These are phyloP conservation scores for Barbus barbus DNA, from an alignment of 2,113 vertebrate genomes.

Conservation along the genomic window DNA sequence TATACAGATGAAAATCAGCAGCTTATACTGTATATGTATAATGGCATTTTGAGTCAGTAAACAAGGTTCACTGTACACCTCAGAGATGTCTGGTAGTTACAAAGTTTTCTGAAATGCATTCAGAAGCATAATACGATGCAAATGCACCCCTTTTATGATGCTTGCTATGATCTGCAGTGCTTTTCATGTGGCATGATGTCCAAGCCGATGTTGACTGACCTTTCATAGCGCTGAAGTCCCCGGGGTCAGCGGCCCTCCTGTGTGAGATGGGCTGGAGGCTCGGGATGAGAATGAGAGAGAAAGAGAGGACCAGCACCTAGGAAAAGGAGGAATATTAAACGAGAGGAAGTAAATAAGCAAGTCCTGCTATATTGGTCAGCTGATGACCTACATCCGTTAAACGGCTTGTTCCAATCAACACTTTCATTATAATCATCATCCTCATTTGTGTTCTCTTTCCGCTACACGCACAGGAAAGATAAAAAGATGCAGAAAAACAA, in stretches of 20 bases:
- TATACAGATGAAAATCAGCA: neutral
- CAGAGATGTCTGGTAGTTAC: neutral
- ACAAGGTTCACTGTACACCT: neutral
- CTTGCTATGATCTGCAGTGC: neutral
- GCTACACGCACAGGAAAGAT: neutral
- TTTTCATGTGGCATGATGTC: neutral
- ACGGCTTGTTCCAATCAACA: neutral
- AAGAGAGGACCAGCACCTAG: constrained; percentile 91
- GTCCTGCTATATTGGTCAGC: constrained; percentile 14
- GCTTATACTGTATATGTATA: neutral
- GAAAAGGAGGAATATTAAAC: constrained; percentile 32
- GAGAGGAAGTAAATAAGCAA: neutral
- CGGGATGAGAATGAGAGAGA: constrained; percentile 86
- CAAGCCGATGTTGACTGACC: constrained; percentile 73
- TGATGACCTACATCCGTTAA: neutral
- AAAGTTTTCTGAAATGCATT: neutral
- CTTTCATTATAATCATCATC: neutral
- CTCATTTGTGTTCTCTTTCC: neutral
- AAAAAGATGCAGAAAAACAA: neutral
- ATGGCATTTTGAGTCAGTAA: neutral
- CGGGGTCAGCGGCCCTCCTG: constrained; percentile 64
- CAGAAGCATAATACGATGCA: neutral
- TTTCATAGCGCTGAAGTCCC: constrained; percentile 77
- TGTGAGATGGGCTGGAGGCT: constrained; percentile 81
- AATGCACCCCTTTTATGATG: too few species aligned